These are phyloP conservation scores for Malacosoma neustria DNA, from an alignment of 2,888 invertebrate genomes.

Conservation along the genomic window DNA sequence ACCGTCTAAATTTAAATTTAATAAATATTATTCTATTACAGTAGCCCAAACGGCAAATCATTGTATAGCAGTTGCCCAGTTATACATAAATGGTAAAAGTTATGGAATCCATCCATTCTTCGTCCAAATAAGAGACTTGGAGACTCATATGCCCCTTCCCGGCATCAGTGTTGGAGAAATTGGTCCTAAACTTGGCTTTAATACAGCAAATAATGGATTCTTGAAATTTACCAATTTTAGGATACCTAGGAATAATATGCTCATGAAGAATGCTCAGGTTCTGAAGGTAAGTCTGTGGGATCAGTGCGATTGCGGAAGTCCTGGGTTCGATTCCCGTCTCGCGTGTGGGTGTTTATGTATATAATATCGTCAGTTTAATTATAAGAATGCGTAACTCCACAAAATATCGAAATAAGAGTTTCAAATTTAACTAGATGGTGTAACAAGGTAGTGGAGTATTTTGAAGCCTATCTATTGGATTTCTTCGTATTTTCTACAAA, in stretches of 20 bases:
- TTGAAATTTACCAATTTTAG: slow-evolving; percentile 88
- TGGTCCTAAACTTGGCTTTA: slow-evolving; percentile 93
- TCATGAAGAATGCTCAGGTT: slow-evolving; percentile 94
- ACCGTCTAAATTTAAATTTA: too few relatives aligned
- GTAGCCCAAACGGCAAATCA: slow-evolving; percentile 94
- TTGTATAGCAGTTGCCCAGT: slow-evolving; percentile 91
- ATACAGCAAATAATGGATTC: slow-evolving; percentile 92
- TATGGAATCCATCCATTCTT: slow-evolving; percentile 93
- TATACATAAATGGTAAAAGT: slow-evolving; percentile 84
- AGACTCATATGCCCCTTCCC: slow-evolving; percentile 87
- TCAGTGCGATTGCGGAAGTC: too few relatives aligned
- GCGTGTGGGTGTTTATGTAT: too few relatives aligned
- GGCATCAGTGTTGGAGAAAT: slow-evolving; percentile 95
- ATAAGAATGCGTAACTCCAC: too few relatives aligned
- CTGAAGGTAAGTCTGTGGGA: slow-evolving; percentile 55
- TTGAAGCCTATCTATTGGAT: too few relatives aligned
- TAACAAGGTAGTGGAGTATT: too few relatives aligned
- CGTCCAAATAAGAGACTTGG: slow-evolving; percentile 88
- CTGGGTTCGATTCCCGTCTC: too few relatives aligned
- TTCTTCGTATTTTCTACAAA: too few relatives aligned
- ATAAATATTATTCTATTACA: slow-evolving; percentile 33
- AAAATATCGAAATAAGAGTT: too few relatives aligned
- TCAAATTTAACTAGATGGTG: too few relatives aligned
- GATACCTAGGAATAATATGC: slow-evolving; percentile 89
- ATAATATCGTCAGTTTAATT: too few relatives aligned